These are phyloP conservation scores for Microctenopoma steveboyesi DNA, from an alignment of 2,797 vertebrate genomes.

Conservation along the genomic window DNA sequence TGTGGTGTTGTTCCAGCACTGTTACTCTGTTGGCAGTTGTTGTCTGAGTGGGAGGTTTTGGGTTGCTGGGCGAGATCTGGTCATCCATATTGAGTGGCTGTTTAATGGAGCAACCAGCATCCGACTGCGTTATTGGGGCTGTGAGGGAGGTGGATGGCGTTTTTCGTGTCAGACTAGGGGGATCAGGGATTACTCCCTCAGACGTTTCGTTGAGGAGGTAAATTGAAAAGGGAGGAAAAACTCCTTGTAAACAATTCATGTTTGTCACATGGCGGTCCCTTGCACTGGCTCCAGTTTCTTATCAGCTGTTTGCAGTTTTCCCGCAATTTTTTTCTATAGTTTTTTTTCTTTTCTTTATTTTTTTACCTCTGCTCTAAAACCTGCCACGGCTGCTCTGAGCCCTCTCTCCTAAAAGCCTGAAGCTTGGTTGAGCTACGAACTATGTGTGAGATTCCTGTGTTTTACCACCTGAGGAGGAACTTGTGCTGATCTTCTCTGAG, in stretches of 20 bases:
- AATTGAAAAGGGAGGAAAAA: slow-evolving; percentile 81
- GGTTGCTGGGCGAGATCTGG: slow-evolving; percentile 67
- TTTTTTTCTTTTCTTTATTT: no score
- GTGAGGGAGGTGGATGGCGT: slow-evolving; percentile 67
- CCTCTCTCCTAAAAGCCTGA: slow-evolving; percentile 62
- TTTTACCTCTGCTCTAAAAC: slow-evolving; percentile 69
- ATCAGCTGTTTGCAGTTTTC: slow-evolving; percentile 83
- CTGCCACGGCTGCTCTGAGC: slow-evolving; percentile 62
- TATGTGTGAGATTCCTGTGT: slow-evolving; percentile 72
- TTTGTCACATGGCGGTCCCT: slow-evolving; percentile 82
- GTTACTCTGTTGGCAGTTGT: slow-evolving; percentile 59
- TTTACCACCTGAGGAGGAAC: slow-evolving; percentile 64
- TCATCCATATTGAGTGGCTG: slow-evolving; percentile 79
- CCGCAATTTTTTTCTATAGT: slow-evolving; percentile 76
- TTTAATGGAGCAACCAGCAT: slow-evolving; percentile 73
- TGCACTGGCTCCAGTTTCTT: slow-evolving; percentile 77
- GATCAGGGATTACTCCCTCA: slow-evolving; percentile 80
- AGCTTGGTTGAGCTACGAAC: slow-evolving; percentile 72
- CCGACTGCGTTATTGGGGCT: slow-evolving; percentile 64
- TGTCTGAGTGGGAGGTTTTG: slow-evolving; percentile 74
- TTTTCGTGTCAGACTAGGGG: slow-evolving; percentile 75
- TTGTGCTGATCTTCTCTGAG: slow-evolving; percentile 52
- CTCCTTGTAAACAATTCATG: slow-evolving; percentile 81
- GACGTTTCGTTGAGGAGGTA: slow-evolving; percentile 76
- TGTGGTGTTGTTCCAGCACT: slow-evolving; percentile 34